phyloP scores from a whole-genome alignment of 2,888 invertebrate species.

The Plagodis dolabraria region DNA sequence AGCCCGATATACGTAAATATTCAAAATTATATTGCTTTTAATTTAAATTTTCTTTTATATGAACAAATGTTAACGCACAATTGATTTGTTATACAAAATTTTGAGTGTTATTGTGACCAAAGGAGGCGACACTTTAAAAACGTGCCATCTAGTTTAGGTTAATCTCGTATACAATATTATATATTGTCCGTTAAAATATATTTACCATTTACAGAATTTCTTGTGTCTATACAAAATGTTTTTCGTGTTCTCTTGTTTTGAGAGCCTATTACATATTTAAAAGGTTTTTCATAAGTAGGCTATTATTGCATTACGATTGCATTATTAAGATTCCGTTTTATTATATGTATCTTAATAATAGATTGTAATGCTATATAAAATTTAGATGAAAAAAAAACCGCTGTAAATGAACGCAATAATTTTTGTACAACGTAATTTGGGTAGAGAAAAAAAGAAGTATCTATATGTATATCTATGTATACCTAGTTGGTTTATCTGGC shows the following conservation, averaged over 20 bases:
- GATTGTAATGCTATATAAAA: slow-evolving; percentile 58
- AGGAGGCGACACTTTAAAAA: slow-evolving; percentile 82
- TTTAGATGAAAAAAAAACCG: slow-evolving; percentile 53
- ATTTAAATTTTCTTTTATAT: slow-evolving; percentile 55
- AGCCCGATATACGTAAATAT: slow-evolving; percentile 56
- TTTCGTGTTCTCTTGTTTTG: slow-evolving; percentile 86
- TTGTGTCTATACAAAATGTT: slow-evolving; percentile 85
- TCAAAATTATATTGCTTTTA: slow-evolving; percentile 47
- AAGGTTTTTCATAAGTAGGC: slow-evolving; percentile 63
- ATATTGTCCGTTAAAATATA: slow-evolving; percentile 86
- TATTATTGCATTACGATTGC: slow-evolving; percentile 55
- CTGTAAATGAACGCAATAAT: slow-evolving; percentile 68
- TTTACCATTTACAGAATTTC: slow-evolving; percentile 85
- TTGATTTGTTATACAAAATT: slow-evolving; percentile 72
- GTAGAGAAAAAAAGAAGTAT: slow-evolving; percentile 43
- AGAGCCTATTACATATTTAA: slow-evolving; percentile 83
- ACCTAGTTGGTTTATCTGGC: slow-evolving; percentile 67
- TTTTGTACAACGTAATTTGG: slow-evolving; percentile 69
- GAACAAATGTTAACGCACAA: slow-evolving; percentile 78
- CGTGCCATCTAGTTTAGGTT: slow-evolving; percentile 86
- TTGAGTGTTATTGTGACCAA: slow-evolving; percentile 71
- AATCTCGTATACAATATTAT: slow-evolving; percentile 85
- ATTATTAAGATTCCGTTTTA: slow-evolving; percentile 59
- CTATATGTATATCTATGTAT: slow-evolving; percentile 28
- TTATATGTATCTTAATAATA: slow-evolving; percentile 45